Conservation (phyloP, 2,888 invertebrate species). For the Drosophila rellima region DNA sequence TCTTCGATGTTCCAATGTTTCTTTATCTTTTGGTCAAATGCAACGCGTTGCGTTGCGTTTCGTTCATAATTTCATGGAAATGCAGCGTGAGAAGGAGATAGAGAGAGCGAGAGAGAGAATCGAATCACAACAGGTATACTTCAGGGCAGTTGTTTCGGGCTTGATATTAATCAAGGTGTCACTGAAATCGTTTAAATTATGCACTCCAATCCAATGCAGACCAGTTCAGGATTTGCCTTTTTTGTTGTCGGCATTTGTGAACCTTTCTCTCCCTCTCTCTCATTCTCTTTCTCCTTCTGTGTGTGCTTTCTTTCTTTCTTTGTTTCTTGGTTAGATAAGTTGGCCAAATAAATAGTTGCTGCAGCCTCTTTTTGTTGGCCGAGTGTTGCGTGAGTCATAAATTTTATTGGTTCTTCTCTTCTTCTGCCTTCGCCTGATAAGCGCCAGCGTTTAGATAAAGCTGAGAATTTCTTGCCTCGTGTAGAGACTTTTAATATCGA, state of each 20-base stretch:
- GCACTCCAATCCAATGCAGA: slow-evolving; percentile 64
- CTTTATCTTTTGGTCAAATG: slow-evolving; percentile 77
- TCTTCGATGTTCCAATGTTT: slow-evolving; percentile 43
- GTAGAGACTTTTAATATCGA: slow-evolving; percentile 28
- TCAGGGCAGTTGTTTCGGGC: slow-evolving; percentile 54
- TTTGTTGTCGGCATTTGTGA: slow-evolving; percentile 57
- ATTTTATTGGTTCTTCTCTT: slow-evolving; percentile 52
- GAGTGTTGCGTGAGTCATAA: slow-evolving; percentile 73
- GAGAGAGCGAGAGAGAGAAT: slow-evolving; percentile 7
- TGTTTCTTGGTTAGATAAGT: slow-evolving; percentile 54
- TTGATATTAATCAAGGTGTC: slow-evolving; percentile 85
- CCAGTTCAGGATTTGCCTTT: slow-evolving; percentile 37
- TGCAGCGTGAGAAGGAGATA: slow-evolving; percentile 18
- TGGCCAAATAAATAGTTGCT: slow-evolving; percentile 60
- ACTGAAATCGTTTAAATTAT: slow-evolving; percentile 84
- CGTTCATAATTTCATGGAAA: slow-evolving; percentile 82
- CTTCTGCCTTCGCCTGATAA: slow-evolving; percentile 64
- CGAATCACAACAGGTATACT: slow-evolving; percentile 43
- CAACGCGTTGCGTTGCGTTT: slow-evolving; percentile 70
- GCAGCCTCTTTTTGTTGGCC: slow-evolving; percentile 60
- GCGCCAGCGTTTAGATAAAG: slow-evolving; percentile 78
- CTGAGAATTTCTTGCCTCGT: slow-evolving; percentile 28
- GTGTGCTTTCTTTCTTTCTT: slow-evolving; percentile 6
- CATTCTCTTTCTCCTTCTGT: not conserved
- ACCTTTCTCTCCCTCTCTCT: slow-evolving; percentile 29